A percentile compares a stretch with the other conserved stretches of the same genome.
Conservation (phyloP, 2,797 vertebrate genomes). For the Dryobates pubescens region DNA sequence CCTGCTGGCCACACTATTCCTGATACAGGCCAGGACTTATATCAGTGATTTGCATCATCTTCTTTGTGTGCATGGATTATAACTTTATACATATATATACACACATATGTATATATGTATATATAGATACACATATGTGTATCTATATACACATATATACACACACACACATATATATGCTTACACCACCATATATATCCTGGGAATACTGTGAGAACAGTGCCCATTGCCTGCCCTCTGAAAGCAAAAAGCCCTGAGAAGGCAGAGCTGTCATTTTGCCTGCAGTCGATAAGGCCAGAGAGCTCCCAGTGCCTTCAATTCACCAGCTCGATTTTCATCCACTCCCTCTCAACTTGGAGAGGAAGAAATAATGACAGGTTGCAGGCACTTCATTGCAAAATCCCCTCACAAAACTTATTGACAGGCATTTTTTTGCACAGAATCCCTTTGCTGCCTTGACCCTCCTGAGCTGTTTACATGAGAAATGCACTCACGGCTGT, state of each 20-base stretch:
- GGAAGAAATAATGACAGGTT: slow-evolving; percentile 95
- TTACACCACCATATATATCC: slow-evolving; percentile 77
- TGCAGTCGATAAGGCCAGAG: slow-evolving; percentile 90
- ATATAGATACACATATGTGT: no score
- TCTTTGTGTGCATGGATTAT: slow-evolving; percentile 51
- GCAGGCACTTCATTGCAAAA: slow-evolving; percentile 94
- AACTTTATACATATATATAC: not conserved
- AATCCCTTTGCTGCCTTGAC: slow-evolving; percentile 81
- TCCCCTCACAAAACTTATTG: slow-evolving; percentile 88
- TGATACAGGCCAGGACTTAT: not conserved
- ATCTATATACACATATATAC: no score
- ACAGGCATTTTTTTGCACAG: slow-evolving; percentile 83
- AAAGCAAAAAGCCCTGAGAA: slow-evolving; percentile 92
- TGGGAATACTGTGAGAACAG: slow-evolving; percentile 85
- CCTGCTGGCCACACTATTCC: no score
- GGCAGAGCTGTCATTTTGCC: slow-evolving; percentile 89
- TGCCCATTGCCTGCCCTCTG: slow-evolving; percentile 87
- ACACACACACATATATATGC: not conserved
- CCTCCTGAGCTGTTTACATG: slow-evolving; percentile 84
- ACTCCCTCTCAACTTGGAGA: slow-evolving; percentile 89
- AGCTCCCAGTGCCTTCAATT: slow-evolving; percentile 92
- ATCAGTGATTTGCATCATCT: slow-evolving; percentile 43
- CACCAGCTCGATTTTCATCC: slow-evolving; percentile 95
- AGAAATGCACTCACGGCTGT: slow-evolving; percentile 87
- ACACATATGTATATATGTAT: no score